Percentiles rank a stretch among this genome's conserved stretches.
phyloP scores from a whole-genome alignment of 2,797 vertebrate genomes.

The Aviceda cuculoides region DNA sequence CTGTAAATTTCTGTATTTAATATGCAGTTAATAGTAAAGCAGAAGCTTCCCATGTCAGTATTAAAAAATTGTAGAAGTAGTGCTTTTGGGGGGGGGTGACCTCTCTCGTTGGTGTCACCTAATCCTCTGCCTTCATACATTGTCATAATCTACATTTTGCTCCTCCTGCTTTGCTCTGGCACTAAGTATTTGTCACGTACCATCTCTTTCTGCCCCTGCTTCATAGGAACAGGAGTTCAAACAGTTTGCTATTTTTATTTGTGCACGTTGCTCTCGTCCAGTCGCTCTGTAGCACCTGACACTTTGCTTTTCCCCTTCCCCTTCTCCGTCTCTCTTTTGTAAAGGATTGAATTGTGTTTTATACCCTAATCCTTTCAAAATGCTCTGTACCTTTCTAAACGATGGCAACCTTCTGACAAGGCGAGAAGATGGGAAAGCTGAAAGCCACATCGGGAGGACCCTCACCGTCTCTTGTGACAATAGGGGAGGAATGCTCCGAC shows the following conservation, averaged over 20 bases:
- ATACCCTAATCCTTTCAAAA: conserved; percentile 78
- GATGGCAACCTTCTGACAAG: conserved; percentile 80
- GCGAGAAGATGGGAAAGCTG: conserved; percentile 68
- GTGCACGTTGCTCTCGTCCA: background rate
- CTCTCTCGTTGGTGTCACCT: background rate
- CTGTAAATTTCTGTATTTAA: background rate
- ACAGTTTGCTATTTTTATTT: background rate
- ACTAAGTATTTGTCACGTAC: background rate
- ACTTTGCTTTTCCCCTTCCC: conserved; percentile 9
- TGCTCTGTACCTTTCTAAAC: conserved; percentile 70
- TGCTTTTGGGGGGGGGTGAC: background rate
- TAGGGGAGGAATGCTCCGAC: conserved; percentile 71
- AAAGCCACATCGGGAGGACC: conserved; percentile 72
- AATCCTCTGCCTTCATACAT: background rate
- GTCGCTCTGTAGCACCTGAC: conserved; percentile 66
- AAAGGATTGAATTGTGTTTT: conserved; percentile 57
- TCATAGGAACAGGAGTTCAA: background rate
- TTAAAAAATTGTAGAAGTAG: background rate
- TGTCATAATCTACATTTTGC: background rate
- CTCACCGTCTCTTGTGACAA: conserved; percentile 81
- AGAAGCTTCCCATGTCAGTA: background rate
- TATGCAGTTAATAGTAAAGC: background rate
- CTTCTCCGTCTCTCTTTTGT: background rate
- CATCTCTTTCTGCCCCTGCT: background rate
- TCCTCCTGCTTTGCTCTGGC: background rate